Base-by-base conservation (phyloP, 2,113 vertebrate species). In the Leucoraja erinaceus region DNA sequence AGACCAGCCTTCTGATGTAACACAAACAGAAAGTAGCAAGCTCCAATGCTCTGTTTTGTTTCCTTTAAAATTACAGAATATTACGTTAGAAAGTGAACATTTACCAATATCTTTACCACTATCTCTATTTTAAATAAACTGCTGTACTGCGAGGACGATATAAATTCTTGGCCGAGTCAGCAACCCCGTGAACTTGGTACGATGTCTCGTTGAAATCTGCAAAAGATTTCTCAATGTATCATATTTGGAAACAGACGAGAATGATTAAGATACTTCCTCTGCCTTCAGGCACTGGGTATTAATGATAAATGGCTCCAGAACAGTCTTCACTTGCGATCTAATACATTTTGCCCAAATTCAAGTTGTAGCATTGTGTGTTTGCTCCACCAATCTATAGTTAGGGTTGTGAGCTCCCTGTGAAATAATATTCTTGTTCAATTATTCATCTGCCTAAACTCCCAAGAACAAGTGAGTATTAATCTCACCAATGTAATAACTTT, bases 151-250 rank as follows among this genome's bases (percentile, higher is more conserved):
- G 63, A 63, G 28, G 59, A 33, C 25, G 61, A 86, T 59, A 86
- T 61, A 86, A 86, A 86, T 88, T 59, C 81, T 84, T 66, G 83
- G 4, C 59, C 25, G 59, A 63, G 83, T 88, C 83, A 88, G 59
- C 83, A 88, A 63, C 83, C 83, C 83, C 59, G 31, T 88, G 83
- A 88, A 88, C 83, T 88, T 88, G 83, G 83, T 88, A 66, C 28
- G 47, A 88, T 63, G 66, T 91, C 22, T 28, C 72, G 66, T 91
- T 91, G 90, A 91, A 91, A 74, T 91, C 90, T 91, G 90, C 68
- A 74, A 74, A 91, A 72, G 90, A 70, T 91, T 91, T 91, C 66
- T 91, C 68, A 38, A 91, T 91, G 83, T 88, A 88, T 88, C 83
- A 91, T 91, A 72, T 72, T 91, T 91, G 63, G 90, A 74, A 25